Percentiles rank a stretch among this genome's conserved stretches.
phyloP scores from a whole-genome alignment of 2,113 vertebrate genomes.

The Hucho hucho region DNA sequence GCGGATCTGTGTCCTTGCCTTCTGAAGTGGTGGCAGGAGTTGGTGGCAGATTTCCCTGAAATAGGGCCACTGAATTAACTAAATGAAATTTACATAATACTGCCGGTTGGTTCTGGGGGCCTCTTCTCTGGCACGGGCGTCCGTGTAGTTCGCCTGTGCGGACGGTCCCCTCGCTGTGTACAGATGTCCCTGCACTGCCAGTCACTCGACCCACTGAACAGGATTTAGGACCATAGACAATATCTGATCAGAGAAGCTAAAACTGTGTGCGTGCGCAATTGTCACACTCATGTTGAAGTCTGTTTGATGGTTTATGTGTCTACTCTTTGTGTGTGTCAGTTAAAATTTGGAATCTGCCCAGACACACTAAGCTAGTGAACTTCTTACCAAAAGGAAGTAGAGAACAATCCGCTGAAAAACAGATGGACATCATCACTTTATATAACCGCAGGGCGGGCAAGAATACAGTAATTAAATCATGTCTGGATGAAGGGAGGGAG shows the following conservation, averaged over 20 bases:
- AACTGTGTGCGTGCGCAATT: too few species aligned
- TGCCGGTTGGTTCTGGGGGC: conserved; percentile 71
- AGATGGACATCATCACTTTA: conserved; percentile 47
- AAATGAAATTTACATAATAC: conserved; percentile 87
- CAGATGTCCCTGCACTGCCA: conserved; percentile 72
- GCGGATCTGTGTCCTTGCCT: conserved; percentile 83
- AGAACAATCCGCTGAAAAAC: conserved; percentile 34
- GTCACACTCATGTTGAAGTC: not conserved
- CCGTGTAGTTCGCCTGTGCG: conserved; percentile 51
- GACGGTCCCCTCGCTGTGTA: conserved; percentile 64
- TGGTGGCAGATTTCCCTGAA: conserved; percentile 87
- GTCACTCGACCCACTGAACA: not conserved
- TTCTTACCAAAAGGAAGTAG: conserved; percentile 42
- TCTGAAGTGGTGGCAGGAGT: conserved; percentile 87
- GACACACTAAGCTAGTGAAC: conserved; percentile 7
- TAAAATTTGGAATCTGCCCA: not conserved
- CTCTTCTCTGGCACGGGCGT: conserved; percentile 58
- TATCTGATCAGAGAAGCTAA: too few species aligned
- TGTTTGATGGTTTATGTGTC: conserved; percentile 11
- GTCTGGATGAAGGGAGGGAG: too few species aligned
- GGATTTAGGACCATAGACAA: not conserved
- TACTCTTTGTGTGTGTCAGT: conserved; percentile 15
- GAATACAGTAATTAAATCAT: not conserved
- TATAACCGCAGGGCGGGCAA: conserved; percentile 21
- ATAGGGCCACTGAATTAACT: conserved; percentile 84